These are phyloP conservation scores for Halocynthia roretzi DNA, from an alignment of 23 tunicate species.

Conservation along the genomic window DNA sequence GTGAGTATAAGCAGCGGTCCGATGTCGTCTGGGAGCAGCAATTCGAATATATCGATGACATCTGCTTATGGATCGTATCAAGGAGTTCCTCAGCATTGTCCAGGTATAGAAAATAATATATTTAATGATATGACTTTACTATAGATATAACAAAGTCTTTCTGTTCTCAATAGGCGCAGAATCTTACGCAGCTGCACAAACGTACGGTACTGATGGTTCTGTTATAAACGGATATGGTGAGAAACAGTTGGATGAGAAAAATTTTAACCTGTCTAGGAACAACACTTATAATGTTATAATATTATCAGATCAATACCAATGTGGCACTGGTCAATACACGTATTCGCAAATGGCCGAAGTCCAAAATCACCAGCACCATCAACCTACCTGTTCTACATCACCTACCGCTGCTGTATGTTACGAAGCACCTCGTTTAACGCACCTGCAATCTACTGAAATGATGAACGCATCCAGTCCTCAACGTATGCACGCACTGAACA, in stretches of 20 bases:
- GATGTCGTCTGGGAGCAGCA: neutral
- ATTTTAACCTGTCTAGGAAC: neutral
- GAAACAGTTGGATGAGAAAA: neutral
- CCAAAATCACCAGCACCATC: neutral
- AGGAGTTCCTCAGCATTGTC: conserved; percentile 1
- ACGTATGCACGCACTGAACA: neutral
- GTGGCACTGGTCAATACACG: neutral
- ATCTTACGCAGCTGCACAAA: neutral
- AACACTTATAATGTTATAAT: no score
- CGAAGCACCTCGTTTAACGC: neutral
- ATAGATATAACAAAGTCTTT: no score
- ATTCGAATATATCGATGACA: conserved; percentile 7
- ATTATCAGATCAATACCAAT: neutral
- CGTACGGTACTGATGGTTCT: neutral
- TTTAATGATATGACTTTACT: neutral
- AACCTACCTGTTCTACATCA: neutral
- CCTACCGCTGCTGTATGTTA: neutral
- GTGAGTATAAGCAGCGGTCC: neutral
- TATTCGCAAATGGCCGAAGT: neutral
- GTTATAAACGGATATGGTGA: neutral
- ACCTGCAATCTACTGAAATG: neutral
- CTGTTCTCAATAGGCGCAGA: neutral
- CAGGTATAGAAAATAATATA: neutral
- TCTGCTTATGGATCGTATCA: conserved; percentile 11
- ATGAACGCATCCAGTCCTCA: neutral